Conservation (phyloP, 2,797 vertebrate species). For the Pristis pectinata region DNA sequence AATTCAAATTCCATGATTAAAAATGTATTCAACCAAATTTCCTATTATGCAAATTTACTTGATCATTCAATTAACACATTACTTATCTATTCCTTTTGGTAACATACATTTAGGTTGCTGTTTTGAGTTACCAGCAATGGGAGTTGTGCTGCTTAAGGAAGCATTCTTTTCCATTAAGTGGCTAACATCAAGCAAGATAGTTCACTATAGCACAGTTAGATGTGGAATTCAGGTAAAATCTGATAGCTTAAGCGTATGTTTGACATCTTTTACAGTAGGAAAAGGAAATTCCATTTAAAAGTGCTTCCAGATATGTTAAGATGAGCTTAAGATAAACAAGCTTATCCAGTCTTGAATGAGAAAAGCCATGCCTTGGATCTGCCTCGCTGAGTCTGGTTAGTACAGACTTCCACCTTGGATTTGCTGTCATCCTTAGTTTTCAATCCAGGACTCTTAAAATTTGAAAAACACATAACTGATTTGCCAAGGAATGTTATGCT, state of each 20-base stretch:
- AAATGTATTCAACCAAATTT: not conserved
- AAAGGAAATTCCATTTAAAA: not conserved
- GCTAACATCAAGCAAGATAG: too few relatives aligned
- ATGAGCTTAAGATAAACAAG: not conserved
- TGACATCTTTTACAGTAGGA: conserved; percentile 2
- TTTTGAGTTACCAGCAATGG: not conserved
- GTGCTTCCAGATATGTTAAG: not conserved
- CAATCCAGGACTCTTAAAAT: not conserved
- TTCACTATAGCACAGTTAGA: not conserved
- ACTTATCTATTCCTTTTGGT: not conserved
- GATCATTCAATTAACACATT: not conserved
- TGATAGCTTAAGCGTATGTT: not conserved
- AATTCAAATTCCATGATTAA: not conserved
- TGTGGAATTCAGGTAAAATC: not conserved
- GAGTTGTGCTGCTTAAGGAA: not conserved
- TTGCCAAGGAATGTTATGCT: conserved; percentile 34
- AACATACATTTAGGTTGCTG: not conserved
- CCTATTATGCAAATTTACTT: not conserved
- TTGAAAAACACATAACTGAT: conserved; percentile 13
- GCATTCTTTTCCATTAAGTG: not conserved
- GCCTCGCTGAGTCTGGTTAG: not conserved
- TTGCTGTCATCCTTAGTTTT: not conserved
- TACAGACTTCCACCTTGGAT: not conserved
- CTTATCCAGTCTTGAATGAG: not conserved
- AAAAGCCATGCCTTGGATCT: not conserved